Base-by-base conservation (phyloP, 2,113 vertebrate genomes). In the Gopherus evgoodei region DNA sequence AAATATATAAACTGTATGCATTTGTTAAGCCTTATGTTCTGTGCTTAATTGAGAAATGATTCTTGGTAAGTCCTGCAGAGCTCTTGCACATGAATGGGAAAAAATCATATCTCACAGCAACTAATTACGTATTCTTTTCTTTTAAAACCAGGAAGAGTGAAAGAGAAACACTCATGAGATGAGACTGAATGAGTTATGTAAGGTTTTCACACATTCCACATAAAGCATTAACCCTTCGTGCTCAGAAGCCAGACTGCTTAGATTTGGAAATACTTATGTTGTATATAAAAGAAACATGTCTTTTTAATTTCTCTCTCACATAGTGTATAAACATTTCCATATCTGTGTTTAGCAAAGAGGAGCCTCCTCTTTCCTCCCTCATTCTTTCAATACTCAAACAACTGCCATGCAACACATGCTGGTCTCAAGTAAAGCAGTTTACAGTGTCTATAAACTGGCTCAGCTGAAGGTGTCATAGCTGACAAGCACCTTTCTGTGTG, bases 71-170 rank as follows among this genome's bases (percentile, higher is more conserved):
- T 97, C 97, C 96, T 93, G 91, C 89, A 95, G 95, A 98, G 96
- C 90, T 97, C 95, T 93, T 5, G 94, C 84, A 94, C 97, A 97
- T 95, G 96, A 96, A 95, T 86, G 83, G 97, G 96, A 97, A 98
- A 97, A 95, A 97, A 98, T 97, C 92, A 44, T 97, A 96, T 98
- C 98, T 98, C 96, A 94, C 89, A 86, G 98, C 96, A 98, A 97
- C 97, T 98, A 97, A 98, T 98, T 98, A 98, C 65, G 81, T 96
- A 98, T 98, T 98, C 98, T 97, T 98, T 98, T 97, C 97, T 98
- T 98, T 98, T 97, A 98, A 98, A 98, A 97, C 97, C 94, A 90
- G 98, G 98, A 98, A 98, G 97, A 98, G 96, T 97, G 95, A 98
- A 97, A 98, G 97, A 98, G 98, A 98, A 98, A 98, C 95, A 98